Conservation (phyloP, 1,140 invertebrate genomes). For the Notospermus geniculatus region DNA sequence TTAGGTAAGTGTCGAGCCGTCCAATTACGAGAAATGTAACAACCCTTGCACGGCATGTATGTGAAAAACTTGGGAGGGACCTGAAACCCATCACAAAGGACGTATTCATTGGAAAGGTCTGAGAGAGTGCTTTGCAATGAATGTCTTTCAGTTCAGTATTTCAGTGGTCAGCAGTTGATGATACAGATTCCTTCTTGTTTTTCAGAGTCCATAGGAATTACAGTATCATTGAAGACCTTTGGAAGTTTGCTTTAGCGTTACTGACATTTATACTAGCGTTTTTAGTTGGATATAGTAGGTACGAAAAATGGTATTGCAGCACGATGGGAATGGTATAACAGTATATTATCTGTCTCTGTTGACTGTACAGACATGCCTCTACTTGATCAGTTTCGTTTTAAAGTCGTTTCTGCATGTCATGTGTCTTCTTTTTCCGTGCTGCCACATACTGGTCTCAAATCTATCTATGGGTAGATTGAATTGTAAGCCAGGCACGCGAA, state of each 20-base stretch:
- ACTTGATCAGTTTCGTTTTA: background rate
- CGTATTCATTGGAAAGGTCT: slow-evolving; percentile 63
- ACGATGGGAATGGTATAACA: no score
- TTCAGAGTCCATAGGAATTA: slow-evolving; percentile 65
- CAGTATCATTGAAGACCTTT: slow-evolving; percentile 63
- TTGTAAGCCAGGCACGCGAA: no score
- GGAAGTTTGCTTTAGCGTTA: slow-evolving; percentile 51
- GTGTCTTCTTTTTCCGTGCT: background rate
- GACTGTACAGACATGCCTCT: background rate
- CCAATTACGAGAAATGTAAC: background rate
- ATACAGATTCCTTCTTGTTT: slow-evolving; percentile 14
- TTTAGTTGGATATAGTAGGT: slow-evolving; percentile 57
- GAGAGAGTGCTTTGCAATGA: slow-evolving; percentile 51
- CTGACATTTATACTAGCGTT: slow-evolving; percentile 42
- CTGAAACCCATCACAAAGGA: slow-evolving; percentile 65
- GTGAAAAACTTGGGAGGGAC: slow-evolving; percentile 5
- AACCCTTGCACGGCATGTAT: background rate
- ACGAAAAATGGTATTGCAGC: no score
- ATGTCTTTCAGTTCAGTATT: slow-evolving; percentile 42
- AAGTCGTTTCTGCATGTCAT: background rate
- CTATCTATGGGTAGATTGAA: no score
- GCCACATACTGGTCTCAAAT: no score
- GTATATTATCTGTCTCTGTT: background rate
- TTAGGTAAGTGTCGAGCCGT: slow-evolving; percentile 74
- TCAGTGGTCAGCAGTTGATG: no score